Evolutionary conservation across 2,888 invertebrate species (phyloP), one percentile per base, ranked within the genome.

Genomic region (Perdita meconis): DNA sequence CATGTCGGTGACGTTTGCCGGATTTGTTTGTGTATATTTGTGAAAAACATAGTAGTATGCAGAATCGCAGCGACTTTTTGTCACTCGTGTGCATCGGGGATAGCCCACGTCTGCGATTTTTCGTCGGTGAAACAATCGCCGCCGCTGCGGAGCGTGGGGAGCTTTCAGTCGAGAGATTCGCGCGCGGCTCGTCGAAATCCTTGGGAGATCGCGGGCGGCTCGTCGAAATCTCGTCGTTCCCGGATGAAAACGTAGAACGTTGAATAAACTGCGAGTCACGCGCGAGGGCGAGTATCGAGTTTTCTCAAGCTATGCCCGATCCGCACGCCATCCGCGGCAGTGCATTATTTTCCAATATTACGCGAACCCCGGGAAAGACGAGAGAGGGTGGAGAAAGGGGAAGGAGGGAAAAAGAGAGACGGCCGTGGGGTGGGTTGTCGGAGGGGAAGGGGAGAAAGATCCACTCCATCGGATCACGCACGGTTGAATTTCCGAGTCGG

Each of bases 291-390:
- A 53, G 51, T 30, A 42, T 59, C 34, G 73, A 55, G 61, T 74
- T 73, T 56, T 73, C 68, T 53, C 36, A 47, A 66, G 71, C 55
- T 70, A 47, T 50, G 69, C 34, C 73, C 40, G 72, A 63, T 51
- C 72, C 81, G 80, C 83, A 73, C 84, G 83, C 78, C 83, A 84
- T 84, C 80, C 68, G 78, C 82, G 86, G 86, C 87, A 87, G 89
- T 90, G 89, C 89, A 91, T 91, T 90, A 91, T 90, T 90, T 91
- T 90, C 89, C 90, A 88, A 91, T 91, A 90, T 90, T 89, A 77
- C 73, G 75, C 60, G 81, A 81, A 67, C 72, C 34, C 59, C 44
- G 67, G 83, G 82, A 82, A 79, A 71, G 82, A 71, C 78, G 57
- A 12, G 16, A 34, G 53, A 22, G 26, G 19, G 38, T 34, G 10